phyloP scores from a whole-genome alignment of 2,888 invertebrate species.

The Protula sp. region DNA sequence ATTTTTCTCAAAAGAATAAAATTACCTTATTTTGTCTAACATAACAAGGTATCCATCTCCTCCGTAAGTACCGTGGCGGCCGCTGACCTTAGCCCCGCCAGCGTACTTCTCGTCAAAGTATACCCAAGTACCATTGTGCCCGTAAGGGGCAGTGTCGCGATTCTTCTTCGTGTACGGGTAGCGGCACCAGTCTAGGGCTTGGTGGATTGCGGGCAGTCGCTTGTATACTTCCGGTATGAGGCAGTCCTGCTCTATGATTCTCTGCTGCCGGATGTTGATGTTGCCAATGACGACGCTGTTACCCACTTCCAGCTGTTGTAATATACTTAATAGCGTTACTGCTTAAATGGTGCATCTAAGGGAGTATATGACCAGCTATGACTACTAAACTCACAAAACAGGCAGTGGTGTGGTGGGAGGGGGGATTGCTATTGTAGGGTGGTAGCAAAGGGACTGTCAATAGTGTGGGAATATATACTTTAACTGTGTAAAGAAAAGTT shows the following conservation, averaged over 20 bases:
- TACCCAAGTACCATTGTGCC: not conserved
- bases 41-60: constrained; percentile 31
- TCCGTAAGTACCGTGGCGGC: constrained; percentile 33
- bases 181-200: too few relatives aligned
- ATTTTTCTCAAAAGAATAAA: not conserved
- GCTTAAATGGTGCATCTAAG: too few relatives aligned
- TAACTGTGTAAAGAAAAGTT: too few relatives aligned
- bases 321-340: too few relatives aligned
- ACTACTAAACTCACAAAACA: too few relatives aligned
- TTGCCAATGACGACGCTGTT: constrained; percentile 34
- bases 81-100: constrained; percentile 20
- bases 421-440: too few relatives aligned
- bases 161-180: not conserved
- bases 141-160: not conserved
- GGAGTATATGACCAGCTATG: too few relatives aligned
- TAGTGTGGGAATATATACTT: too few relatives aligned
- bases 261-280: constrained; percentile 38
- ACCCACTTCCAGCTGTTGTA: too few relatives aligned
- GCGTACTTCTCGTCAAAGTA: constrained; percentile 1
- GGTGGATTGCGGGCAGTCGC: not conserved
- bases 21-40: constrained; percentile 7
- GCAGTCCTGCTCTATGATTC: constrained; percentile 28
- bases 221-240: not conserved
- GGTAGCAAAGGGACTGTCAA: too few relatives aligned
- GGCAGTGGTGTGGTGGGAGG: too few relatives aligned